Evolutionary conservation across 2,888 invertebrate species (phyloP).

Genomic region (Neoitamus cyanurus): DNA sequence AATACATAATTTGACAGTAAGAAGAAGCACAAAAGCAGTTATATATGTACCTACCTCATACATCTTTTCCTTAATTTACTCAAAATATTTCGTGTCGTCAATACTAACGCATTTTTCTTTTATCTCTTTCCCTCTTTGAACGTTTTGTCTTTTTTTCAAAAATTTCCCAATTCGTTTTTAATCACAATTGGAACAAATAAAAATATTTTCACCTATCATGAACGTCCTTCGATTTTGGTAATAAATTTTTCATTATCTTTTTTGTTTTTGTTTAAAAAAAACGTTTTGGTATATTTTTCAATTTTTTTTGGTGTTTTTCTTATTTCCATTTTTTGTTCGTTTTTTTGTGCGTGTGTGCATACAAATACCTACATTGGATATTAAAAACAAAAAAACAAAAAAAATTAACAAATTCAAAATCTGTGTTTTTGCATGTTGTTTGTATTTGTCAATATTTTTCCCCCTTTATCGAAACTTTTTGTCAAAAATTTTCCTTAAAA

Average conservation of each 20-base stretch:
- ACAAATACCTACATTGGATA: neutral
- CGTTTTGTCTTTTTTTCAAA: neutral
- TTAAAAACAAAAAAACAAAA: neutral
- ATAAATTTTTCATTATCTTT: neutral
- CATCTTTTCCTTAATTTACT: neutral
- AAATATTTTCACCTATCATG: neutral
- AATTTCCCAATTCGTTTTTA: neutral
- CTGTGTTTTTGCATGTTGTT: neutral
- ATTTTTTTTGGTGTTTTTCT: neutral
- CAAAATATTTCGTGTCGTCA: neutral
- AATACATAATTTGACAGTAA: constrained; percentile 27
- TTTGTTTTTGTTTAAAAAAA: too few relatives aligned
- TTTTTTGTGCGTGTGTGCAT: neutral
- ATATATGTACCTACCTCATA: neutral
- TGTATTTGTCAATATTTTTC: neutral
- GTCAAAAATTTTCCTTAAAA: neutral
- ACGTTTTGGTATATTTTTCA: neutral
- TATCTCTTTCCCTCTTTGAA: neutral
- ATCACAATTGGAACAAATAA: neutral
- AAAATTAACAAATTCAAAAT: neutral
- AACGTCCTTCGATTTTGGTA: neutral
- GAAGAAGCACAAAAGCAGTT: constrained; percentile 6
- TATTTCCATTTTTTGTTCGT: neutral
- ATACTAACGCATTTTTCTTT: neutral
- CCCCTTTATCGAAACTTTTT: neutral